phyloP scores from a whole-genome alignment of 2,113 vertebrate species.

The Sinosuthora webbiana region DNA sequence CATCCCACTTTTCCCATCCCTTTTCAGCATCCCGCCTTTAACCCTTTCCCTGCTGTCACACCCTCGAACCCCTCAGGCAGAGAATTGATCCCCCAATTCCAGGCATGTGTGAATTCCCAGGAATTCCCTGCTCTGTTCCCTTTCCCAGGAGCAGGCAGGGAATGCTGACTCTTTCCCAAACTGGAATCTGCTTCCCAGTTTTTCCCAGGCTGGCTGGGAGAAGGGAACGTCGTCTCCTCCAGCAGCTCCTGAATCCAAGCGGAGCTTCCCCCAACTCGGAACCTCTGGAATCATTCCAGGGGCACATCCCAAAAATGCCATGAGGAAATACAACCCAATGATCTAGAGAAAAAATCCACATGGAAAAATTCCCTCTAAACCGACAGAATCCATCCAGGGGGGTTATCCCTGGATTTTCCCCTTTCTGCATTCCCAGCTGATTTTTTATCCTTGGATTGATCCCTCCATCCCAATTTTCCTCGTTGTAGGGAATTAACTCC shows the following conservation, averaged over 20 bases:
- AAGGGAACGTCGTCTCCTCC: background rate
- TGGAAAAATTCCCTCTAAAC: background rate
- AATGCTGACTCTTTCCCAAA: background rate
- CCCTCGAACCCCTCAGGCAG: too few species aligned
- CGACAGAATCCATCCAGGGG: too few species aligned
- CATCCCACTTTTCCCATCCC: background rate
- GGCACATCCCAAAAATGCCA: background rate
- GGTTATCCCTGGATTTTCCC: background rate
- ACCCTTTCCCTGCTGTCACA: background rate
- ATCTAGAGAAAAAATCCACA: background rate
- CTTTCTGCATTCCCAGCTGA: background rate
- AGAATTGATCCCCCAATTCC: background rate
- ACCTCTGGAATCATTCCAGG: background rate
- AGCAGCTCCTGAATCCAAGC: background rate
- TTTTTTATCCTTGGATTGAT: background rate
- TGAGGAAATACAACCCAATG: background rate
- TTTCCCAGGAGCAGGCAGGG: background rate
- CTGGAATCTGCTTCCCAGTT: background rate
- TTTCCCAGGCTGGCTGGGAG: background rate
- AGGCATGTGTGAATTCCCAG: rapidly evolving
- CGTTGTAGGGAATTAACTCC: background rate
- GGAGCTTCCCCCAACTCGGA: background rate
- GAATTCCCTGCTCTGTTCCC: background rate
- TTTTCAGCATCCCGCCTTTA: background rate
- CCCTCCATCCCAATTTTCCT: background rate